These are phyloP conservation scores for Darevskia mixta DNA, from an alignment of 2,797 vertebrate species.

Conservation along the genomic window DNA sequence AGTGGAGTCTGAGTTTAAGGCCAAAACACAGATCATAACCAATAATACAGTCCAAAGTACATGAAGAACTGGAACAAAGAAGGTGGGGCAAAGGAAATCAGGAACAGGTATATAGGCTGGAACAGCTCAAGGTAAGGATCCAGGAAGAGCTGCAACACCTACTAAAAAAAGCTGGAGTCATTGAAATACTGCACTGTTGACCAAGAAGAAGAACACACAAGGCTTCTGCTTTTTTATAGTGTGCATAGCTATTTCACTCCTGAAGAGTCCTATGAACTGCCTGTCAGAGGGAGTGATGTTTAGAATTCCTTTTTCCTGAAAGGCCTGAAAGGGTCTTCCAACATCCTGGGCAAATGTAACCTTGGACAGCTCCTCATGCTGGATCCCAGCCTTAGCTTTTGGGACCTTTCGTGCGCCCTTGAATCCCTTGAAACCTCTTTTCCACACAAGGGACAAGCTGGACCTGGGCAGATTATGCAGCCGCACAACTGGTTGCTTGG, in stretches of 20 bases:
- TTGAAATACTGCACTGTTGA: background rate
- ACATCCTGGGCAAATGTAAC: background rate
- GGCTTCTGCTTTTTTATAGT: background rate
- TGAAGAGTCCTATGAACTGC: background rate
- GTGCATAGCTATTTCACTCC: background rate
- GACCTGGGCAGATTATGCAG: too few species aligned
- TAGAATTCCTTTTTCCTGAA: background rate
- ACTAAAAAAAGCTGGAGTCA: background rate
- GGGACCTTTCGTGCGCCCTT: background rate
- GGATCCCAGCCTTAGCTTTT: background rate
- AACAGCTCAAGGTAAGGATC: background rate
- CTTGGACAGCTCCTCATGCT: background rate
- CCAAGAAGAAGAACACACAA: background rate
- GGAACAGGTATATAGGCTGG: background rate
- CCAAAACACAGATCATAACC: background rate
- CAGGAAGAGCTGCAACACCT: background rate
- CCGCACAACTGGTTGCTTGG: background rate
- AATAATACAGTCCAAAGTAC: background rate
- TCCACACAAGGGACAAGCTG: background rate
- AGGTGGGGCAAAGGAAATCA: background rate
- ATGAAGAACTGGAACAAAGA: background rate
- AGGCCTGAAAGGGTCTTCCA: background rate
- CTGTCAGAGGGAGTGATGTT: background rate
- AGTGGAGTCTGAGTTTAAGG: background rate
- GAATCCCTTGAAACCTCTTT: background rate